Evolutionary conservation across 2,797 vertebrate species (phyloP).

Genomic region (Parambassis ranga): DNA sequence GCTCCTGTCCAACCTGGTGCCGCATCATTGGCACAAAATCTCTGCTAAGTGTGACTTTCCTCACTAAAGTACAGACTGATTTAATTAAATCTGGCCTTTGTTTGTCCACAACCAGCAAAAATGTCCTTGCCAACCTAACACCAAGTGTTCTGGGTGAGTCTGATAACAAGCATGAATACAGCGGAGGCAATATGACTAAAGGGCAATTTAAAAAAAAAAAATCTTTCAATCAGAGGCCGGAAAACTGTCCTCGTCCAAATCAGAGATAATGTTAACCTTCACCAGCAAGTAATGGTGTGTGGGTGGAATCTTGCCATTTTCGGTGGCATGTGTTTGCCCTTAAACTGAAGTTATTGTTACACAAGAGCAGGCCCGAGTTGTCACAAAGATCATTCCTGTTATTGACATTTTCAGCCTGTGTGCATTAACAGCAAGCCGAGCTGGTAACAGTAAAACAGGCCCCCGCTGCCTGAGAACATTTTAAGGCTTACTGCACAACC

Average conservation of each 20-base stretch:
- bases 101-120: slow-evolving; percentile 40
- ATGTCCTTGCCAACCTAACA: slow-evolving; percentile 16
- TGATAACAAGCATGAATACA: slow-evolving; percentile 5
- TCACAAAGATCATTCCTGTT: slow-evolving; percentile 46
- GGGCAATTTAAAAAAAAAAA: slow-evolving; percentile 1
- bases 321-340: slow-evolving; percentile 26
- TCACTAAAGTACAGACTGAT: slow-evolving; percentile 12
- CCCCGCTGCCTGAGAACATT: slow-evolving; percentile 37
- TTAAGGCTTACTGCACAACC: slow-evolving; percentile 26
- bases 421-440: slow-evolving; percentile 14
- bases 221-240: slow-evolving; percentile 11
- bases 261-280: slow-evolving; percentile 77
- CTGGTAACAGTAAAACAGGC: background rate
- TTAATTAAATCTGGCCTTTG: slow-evolving; percentile 1
- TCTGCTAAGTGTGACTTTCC: slow-evolving; percentile 44
- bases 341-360: slow-evolving; percentile 15
- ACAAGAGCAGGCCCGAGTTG: slow-evolving; percentile 19
- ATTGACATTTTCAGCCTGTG: slow-evolving; percentile 7
- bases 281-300: slow-evolving; percentile 78
- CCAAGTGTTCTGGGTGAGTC: slow-evolving; percentile 21
- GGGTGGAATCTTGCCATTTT: slow-evolving; percentile 51
- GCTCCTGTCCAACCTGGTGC: background rate
- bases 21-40: slow-evolving; percentile 12
- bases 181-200: slow-evolving; percentile 10
- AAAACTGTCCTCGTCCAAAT: slow-evolving; percentile 72